A percentile compares a stretch with the other conserved stretches of the same genome.
phyloP scores from a whole-genome alignment of 2,113 vertebrate species.

The Phaethon lepturus region DNA sequence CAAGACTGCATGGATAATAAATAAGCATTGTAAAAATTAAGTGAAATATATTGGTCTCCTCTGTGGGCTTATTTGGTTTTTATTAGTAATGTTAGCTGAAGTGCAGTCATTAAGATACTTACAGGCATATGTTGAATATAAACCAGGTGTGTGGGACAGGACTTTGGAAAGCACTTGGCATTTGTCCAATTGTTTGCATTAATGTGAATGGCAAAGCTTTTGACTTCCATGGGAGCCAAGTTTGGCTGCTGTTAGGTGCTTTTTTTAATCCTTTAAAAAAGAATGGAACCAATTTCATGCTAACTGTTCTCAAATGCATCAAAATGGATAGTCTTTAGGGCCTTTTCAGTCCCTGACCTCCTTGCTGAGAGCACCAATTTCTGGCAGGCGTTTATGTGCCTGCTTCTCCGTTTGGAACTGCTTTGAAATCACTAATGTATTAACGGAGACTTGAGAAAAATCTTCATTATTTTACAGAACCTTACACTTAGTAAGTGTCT shows the following conservation, averaged over 20 bases:
- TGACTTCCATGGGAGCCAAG: not conserved
- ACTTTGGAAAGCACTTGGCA: not conserved
- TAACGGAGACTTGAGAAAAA: not conserved
- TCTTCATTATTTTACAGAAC: not conserved
- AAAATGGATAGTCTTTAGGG: not conserved
- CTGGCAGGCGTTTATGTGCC: not conserved
- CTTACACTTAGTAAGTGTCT: not conserved
- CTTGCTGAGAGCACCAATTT: not conserved
- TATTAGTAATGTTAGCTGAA: not conserved
- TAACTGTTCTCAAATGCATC: not conserved
- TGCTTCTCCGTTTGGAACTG: not conserved
- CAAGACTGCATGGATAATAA: not conserved
- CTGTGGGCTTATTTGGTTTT: not conserved
- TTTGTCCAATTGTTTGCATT: not conserved
- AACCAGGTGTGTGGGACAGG: not conserved
- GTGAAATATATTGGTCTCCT: not conserved
- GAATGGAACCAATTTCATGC: conserved; percentile 7
- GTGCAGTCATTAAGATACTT: not conserved
- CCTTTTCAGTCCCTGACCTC: not conserved
- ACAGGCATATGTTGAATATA: not conserved
- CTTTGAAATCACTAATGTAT: not conserved
- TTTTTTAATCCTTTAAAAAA: not conserved
- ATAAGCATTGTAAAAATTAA: not conserved
- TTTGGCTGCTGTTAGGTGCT: not conserved
- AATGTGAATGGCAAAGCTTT: not conserved